Evolutionary conservation across 2,797 vertebrate species (phyloP).

Genomic region (Sebastes ruberrimus): DNA sequence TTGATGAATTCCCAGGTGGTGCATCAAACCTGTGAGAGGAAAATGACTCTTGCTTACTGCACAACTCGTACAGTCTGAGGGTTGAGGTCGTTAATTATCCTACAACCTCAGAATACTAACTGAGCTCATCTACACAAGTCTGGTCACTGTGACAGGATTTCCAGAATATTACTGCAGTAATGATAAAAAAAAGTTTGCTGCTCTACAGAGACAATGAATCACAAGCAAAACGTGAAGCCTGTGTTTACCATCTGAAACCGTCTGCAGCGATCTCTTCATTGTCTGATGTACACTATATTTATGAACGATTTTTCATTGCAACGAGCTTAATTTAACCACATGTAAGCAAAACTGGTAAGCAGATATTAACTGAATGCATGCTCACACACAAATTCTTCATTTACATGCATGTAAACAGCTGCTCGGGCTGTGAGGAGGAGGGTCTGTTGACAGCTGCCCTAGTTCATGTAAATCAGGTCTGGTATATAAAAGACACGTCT

Average conservation of each 20-base stretch:
- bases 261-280: neutral
- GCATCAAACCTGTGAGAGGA: conserved; percentile 7
- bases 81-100: conserved; percentile 41
- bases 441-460: neutral
- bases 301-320: neutral
- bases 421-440: neutral
- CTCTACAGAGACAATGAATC: neutral
- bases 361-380: conserved; percentile 5
- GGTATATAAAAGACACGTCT: neutral
- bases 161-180: conserved; percentile 16
- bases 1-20: conserved; percentile 31
- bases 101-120: conserved; percentile 33
- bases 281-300: neutral
- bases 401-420: conserved; percentile 11
- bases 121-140: conserved; percentile 6
- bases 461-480: neutral
- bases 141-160: conserved; percentile 2
- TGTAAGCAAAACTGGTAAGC: neutral
- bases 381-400: neutral
- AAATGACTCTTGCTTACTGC: conserved; percentile 20
- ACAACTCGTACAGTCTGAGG: conserved; percentile 24
- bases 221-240: neutral
- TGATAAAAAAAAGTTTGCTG: neutral
- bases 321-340: neutral
- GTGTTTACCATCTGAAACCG: neutral